These are phyloP conservation scores for Dendroctonus ponderosae DNA, from an alignment of 1,140 invertebrate genomes.

Conservation along the genomic window DNA sequence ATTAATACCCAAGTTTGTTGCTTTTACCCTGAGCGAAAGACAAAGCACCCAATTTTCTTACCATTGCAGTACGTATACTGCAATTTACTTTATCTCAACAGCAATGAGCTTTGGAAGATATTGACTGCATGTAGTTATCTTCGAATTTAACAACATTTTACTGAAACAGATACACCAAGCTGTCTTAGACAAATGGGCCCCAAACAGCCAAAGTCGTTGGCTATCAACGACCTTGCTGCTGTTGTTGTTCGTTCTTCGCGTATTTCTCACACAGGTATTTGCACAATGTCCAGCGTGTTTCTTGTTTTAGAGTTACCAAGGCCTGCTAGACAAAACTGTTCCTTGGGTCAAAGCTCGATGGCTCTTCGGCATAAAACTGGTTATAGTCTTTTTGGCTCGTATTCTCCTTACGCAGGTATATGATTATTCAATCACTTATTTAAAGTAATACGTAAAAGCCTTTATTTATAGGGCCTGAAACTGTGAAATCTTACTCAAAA, in stretches of 20 bases:
- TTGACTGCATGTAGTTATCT: too few relatives aligned
- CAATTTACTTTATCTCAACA: too few relatives aligned
- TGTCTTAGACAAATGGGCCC: constrained; percentile 64
- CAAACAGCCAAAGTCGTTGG: constrained; percentile 61
- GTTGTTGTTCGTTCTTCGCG: constrained; percentile 59
- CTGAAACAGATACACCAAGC: constrained; percentile 47
- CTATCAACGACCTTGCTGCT: constrained; percentile 56
- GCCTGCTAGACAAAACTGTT: constrained; percentile 50
- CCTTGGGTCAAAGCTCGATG: constrained; percentile 48
- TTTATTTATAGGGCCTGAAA: too few relatives aligned
- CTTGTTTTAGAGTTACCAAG: constrained; percentile 51
- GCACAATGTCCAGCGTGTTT: constrained; percentile 37
- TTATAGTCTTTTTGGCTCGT: constrained; percentile 45
- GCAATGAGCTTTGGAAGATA: too few relatives aligned
- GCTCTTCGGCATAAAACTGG: constrained; percentile 44
- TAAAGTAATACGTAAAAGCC: too few relatives aligned
- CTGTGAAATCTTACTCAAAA: too few relatives aligned
- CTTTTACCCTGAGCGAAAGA: too few relatives aligned
- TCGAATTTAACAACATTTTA: too few relatives aligned
- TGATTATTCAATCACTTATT: not conserved
- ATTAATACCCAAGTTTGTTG: too few relatives aligned
- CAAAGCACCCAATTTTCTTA: too few relatives aligned
- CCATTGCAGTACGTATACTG: too few relatives aligned
- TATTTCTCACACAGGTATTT: constrained; percentile 62
- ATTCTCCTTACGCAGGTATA: constrained; percentile 49